These are phyloP conservation scores for Pseudochaenichthys georgianus DNA, from an alignment of 2,797 vertebrate genomes.

Conservation along the genomic window DNA sequence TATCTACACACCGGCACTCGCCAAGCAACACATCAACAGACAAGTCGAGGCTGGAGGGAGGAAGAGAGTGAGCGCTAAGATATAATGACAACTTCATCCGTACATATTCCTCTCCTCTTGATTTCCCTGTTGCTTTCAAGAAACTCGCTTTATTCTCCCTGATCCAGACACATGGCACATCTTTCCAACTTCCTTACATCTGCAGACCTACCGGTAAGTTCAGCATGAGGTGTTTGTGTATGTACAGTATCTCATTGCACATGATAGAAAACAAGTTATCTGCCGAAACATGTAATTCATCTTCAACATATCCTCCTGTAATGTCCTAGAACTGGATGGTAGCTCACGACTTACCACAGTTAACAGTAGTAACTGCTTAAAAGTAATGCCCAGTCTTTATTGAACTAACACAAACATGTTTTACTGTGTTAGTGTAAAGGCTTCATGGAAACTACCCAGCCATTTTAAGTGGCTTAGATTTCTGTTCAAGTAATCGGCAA, in stretches of 20 bases:
- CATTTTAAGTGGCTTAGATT: too few species aligned
- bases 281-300: conserved; percentile 52
- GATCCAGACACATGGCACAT: conserved; percentile 27
- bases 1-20: conserved; percentile 73
- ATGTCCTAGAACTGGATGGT: neutral
- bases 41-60: conserved; percentile 73
- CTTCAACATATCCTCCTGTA: conserved; percentile 34
- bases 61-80: conserved; percentile 18
- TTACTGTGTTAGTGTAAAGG: too few species aligned
- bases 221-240: neutral
- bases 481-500: too few species aligned
- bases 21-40: conserved; percentile 79
- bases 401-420: neutral
- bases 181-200: conserved; percentile 19
- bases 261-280: conserved; percentile 51
- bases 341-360: neutral
- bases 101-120: conserved; percentile 15
- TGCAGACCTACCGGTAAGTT: conserved; percentile 8
- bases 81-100: conserved; percentile 31
- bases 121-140: conserved; percentile 27
- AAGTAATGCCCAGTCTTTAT: neutral
- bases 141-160: conserved; percentile 25
- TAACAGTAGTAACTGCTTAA: neutral
- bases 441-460: too few species aligned
- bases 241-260: conserved; percentile 42